Conservation (phyloP, 2,888 invertebrate species). For the Phaonia tiefii region DNA sequence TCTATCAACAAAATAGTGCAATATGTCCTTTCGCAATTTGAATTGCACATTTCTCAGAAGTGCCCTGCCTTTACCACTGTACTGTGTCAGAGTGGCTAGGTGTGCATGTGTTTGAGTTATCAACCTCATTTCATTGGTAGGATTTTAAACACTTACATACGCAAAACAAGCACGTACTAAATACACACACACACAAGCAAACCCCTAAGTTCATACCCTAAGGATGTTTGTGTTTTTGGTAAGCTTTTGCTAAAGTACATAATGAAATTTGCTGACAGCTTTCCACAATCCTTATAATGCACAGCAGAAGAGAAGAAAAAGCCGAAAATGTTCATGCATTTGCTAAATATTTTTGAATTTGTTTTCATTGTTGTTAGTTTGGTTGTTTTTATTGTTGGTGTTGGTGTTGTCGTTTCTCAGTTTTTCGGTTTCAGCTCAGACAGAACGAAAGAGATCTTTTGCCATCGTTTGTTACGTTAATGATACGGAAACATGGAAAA, state of each 20-base stretch:
- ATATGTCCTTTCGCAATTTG: too few species aligned
- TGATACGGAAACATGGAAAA: slow-evolving; percentile 49
- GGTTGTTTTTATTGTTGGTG: slow-evolving; percentile 12
- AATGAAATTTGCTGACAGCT: slow-evolving; percentile 64
- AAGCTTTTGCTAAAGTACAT: slow-evolving; percentile 59
- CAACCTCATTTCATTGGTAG: slow-evolving; percentile 52
- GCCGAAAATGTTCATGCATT: slow-evolving; percentile 53
- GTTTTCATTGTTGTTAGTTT: slow-evolving; percentile 7
- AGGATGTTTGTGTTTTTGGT: slow-evolving; percentile 34
- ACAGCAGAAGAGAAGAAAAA: slow-evolving; percentile 19
- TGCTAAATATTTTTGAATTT: slow-evolving; percentile 32
- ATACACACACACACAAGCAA: not conserved
- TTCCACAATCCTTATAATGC: slow-evolving; percentile 56
- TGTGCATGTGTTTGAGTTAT: slow-evolving; percentile 7
- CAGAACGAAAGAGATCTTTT: slow-evolving; percentile 21
- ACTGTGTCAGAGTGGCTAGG: slow-evolving; percentile 2
- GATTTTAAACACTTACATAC: slow-evolving; percentile 50
- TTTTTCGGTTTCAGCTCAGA: not conserved
- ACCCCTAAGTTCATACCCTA: slow-evolving; percentile 1
- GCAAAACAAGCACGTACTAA: not conserved
- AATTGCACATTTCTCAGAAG: too few species aligned
- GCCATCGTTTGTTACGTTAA: slow-evolving; percentile 43
- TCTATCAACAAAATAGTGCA: too few species aligned
- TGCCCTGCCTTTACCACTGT: not conserved
- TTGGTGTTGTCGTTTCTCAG: not conserved